Evolutionary conservation across 2,797 vertebrate species (phyloP), one percentile per base, ranked within the genome.

Genomic region (Microctenopoma stevenorrisi): DNA sequence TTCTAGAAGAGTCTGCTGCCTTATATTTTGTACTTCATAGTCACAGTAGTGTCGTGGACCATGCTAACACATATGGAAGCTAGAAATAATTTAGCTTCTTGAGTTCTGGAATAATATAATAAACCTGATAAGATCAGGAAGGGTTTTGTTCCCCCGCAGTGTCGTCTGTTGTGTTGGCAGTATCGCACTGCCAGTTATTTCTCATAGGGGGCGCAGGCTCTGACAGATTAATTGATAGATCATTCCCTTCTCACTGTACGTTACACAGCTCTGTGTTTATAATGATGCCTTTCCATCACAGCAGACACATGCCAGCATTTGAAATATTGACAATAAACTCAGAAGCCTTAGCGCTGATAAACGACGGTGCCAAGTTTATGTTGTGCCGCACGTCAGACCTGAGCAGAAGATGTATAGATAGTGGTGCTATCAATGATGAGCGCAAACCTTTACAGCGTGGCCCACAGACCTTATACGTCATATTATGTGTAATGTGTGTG

Each of bases 231-330:
- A 64, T 64, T 69, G 81, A 85, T 74, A 51, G 49, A 83, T 67
- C 40, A 70, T 67, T 64, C 48, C 63, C 22, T 44, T 60, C 63
- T 63, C 69, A 70, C 48, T 69, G 28, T 76, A 60, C 82, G 72
- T 44, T 67, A 64, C 68, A 68, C 65, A 57, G 63, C 64, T 78
- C 72, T 67, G 42, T 68, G 68, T 62, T 73, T 57, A 56, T 85
- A 88, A 89, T 80, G 83, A 77, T 6, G 47, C 49, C 67, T 76
- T 49, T 90, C 72, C 72, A 88, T 91, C 86, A 91, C 50, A 33
- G 18, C 53, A 40, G 87, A 86, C 82, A 74, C 57, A 40, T 55
- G 82, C 78, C 81, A 71, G 60, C 57, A 10, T 2, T 63, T 86
- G 79, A 90, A 64, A 75, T 83, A 88, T 81, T 55, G 78, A 60